Evolutionary conservation across 2,888 invertebrate species (phyloP).

Genomic region (Odontomyia ornata): DNA sequence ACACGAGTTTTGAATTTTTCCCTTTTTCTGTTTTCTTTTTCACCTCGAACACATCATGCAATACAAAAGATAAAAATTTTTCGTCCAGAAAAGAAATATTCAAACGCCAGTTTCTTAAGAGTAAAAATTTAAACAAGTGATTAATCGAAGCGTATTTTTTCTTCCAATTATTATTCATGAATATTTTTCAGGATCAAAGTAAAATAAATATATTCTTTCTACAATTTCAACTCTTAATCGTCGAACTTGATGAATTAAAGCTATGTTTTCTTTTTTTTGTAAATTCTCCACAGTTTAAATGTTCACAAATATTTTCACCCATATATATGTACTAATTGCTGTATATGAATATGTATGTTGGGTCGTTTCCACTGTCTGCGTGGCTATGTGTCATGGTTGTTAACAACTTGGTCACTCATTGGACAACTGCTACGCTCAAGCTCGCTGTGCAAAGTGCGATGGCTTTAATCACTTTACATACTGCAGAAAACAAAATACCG

Average conservation of each 20-base stretch:
- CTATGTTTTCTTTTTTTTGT: slow-evolving; percentile 18
- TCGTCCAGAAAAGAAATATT: not conserved
- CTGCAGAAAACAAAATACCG: no score
- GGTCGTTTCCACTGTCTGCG: slow-evolving; percentile 49
- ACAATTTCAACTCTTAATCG: not conserved
- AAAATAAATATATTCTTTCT: not conserved
- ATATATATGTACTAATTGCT: slow-evolving; percentile 45
- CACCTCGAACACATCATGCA: slow-evolving; percentile 40
- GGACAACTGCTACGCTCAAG: not conserved
- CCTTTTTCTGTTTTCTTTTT: slow-evolving; percentile 21
- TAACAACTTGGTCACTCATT: slow-evolving; percentile 38
- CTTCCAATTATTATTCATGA: not conserved
- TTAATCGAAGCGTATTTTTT: not conserved
- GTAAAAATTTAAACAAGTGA: not conserved
- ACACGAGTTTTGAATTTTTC: not conserved
- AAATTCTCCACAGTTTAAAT: slow-evolving; percentile 30
- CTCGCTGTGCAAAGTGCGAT: no score
- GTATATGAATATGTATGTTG: slow-evolving; percentile 50
- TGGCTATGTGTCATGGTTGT: no score
- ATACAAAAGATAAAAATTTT: not conserved
- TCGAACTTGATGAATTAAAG: not conserved
- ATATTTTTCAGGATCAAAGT: not conserved
- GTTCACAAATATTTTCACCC: slow-evolving; percentile 25
- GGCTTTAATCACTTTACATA: no score
- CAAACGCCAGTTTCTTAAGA: not conserved